These are phyloP conservation scores for Hemicordylus capensis DNA, from an alignment of 2,113 vertebrate species.

Conservation along the genomic window DNA sequence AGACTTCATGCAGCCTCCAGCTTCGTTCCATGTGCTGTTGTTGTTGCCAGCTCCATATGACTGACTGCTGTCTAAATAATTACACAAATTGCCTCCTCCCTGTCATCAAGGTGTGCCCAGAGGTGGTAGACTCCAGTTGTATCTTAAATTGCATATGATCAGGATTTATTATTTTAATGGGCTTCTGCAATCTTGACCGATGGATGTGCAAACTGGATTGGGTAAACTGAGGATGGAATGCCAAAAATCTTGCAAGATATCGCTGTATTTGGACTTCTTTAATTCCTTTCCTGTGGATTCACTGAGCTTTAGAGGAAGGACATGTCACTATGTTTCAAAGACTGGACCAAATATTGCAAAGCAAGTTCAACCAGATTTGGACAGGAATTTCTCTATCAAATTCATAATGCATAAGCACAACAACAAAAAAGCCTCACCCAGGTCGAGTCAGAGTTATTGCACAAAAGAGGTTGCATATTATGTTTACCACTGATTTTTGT, in stretches of 20 bases:
- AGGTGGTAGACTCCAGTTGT: conserved; percentile 50
- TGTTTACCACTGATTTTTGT: neutral
- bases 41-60: conserved; percentile 45
- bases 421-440: neutral
- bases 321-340: conserved; percentile 51
- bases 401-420: conserved; percentile 60
- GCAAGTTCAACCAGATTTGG: conserved; percentile 61
- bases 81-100: conserved; percentile 69
- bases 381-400: conserved; percentile 54
- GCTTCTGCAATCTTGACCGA: conserved; percentile 39
- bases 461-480: neutral
- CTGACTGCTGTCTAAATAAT: conserved; percentile 64
- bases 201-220: conserved; percentile 37
- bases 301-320: conserved; percentile 42
- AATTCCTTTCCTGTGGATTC: conserved; percentile 42
- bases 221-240: conserved; percentile 48
- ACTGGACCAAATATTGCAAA: conserved; percentile 65
- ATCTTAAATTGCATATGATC: conserved; percentile 61
- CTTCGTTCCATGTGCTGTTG: conserved; percentile 40
- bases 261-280: conserved; percentile 33
- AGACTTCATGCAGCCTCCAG: conserved; percentile 59
- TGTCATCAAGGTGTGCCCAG: conserved; percentile 69
- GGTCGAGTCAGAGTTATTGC: conserved; percentile 18
- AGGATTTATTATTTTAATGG: conserved; percentile 40
- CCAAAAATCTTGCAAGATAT: conserved; percentile 64